Conservation (phyloP, 2,888 invertebrate species). For the Hedya salicella region DNA sequence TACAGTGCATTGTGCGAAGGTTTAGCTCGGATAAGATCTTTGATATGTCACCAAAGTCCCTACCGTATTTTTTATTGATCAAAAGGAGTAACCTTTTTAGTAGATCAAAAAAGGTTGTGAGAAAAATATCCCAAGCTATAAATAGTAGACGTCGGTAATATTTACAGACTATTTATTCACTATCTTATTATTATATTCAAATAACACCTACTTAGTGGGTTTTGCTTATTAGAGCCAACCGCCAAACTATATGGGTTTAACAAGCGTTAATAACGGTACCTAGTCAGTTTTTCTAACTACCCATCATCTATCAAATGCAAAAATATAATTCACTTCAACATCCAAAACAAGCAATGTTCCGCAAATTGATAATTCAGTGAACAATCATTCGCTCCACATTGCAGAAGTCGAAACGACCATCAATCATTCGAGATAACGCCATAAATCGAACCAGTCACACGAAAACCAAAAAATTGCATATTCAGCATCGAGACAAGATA, state of each 20-base stretch:
- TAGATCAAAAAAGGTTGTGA: conserved; percentile 64
- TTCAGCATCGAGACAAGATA: conserved; percentile 66
- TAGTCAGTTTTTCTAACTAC: too few relatives aligned
- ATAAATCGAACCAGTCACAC: conserved; percentile 69
- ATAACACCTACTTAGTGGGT: too few relatives aligned
- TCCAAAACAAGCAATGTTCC: conserved; percentile 38
- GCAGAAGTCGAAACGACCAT: conserved; percentile 63
- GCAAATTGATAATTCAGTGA: conserved; percentile 61
- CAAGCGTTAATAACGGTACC: too few relatives aligned
- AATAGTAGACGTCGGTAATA: conserved; percentile 7
- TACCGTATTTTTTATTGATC: conserved; percentile 71
- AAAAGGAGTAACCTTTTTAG: conserved; percentile 76
- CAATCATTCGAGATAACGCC: conserved; percentile 72
- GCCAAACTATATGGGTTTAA: too few relatives aligned
- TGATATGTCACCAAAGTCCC: conserved; percentile 78
- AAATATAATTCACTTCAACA: conserved; percentile 15
- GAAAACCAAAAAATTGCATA: conserved; percentile 73
- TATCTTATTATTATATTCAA: neutral
- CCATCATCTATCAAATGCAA: neutral
- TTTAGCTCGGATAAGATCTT: conserved; percentile 82
- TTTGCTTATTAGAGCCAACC: too few relatives aligned
- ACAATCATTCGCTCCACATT: conserved; percentile 66
- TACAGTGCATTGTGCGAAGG: conserved; percentile 79
- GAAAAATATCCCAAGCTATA: conserved; percentile 52
- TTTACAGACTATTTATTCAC: neutral